Conservation (phyloP, 2,888 invertebrate species). For the Adela reaumurella region DNA sequence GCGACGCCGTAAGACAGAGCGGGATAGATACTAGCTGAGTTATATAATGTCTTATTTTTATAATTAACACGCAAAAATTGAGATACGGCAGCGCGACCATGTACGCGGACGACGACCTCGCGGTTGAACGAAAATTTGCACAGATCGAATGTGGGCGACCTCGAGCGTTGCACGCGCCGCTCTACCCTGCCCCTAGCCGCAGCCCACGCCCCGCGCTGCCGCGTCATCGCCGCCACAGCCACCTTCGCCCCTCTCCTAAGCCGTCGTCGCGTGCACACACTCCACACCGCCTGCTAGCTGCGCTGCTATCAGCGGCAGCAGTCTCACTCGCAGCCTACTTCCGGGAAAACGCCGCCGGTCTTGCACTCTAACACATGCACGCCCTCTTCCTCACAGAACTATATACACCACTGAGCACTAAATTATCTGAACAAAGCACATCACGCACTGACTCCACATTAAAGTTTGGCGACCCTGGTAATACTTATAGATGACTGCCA, state of each 20-base stretch:
- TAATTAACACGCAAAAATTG: conserved; percentile 57
- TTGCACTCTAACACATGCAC: no score
- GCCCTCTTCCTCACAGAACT: no score
- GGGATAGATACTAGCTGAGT: conserved; percentile 23
- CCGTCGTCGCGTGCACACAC: neutral
- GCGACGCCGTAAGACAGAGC: conserved; percentile 17
- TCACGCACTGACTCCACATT: no score
- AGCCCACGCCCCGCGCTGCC: neutral
- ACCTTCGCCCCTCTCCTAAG: neutral
- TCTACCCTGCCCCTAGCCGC: neutral
- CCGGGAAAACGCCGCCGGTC: no score
- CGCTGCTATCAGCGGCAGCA: no score
- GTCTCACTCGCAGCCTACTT: no score
- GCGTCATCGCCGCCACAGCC: neutral
- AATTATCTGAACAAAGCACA: no score
- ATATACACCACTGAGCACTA: no score
- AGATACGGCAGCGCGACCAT: conserved; percentile 50
- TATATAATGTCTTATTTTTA: conserved; percentile 58
- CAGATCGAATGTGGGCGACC: conserved; percentile 57
- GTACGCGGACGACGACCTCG: conserved; percentile 47
- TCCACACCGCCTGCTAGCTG: neutral
- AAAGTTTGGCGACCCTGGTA: no score
- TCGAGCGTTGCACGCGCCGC: conserved; percentile 21
- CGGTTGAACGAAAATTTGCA: conserved; percentile 45
- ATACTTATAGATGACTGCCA: no score